Evolutionary conservation across 2,113 vertebrate species (phyloP).

Genomic region (Tachuris rubrigastra): DNA sequence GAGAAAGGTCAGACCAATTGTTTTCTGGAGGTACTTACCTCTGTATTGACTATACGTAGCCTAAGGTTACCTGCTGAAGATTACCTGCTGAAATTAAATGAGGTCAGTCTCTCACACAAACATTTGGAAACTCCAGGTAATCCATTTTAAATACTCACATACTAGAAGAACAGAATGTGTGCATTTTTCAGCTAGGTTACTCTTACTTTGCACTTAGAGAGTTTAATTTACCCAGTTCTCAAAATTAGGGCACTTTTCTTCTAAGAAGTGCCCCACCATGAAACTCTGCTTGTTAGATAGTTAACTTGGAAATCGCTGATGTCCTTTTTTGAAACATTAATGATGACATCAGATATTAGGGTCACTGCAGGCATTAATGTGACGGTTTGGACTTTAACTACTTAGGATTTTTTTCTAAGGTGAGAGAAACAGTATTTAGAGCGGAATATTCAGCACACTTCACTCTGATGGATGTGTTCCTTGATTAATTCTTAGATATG

Average conservation of each 20-base stretch:
- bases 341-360: background rate
- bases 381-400: no score
- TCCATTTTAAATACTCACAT: background rate
- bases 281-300: background rate
- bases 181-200: background rate
- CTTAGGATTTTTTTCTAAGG: background rate
- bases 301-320: background rate
- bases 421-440: background rate
- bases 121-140: background rate
- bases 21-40: background rate
- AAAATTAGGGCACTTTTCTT: background rate
- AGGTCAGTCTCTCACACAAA: background rate
- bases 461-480: background rate
- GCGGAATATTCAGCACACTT: background rate
- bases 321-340: background rate
- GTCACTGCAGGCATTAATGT: background rate
- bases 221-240: background rate
- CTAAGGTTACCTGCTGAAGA: background rate
- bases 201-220: background rate
- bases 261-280: background rate
- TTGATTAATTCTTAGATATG: background rate
- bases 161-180: background rate
- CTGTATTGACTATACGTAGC: accelerated
- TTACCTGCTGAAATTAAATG: background rate
- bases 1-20: background rate